Percentiles rank a stretch among this genome's conserved stretches.
Evolutionary conservation across 2,113 vertebrate genomes (phyloP).

Genomic region (Numida meleagris): DNA sequence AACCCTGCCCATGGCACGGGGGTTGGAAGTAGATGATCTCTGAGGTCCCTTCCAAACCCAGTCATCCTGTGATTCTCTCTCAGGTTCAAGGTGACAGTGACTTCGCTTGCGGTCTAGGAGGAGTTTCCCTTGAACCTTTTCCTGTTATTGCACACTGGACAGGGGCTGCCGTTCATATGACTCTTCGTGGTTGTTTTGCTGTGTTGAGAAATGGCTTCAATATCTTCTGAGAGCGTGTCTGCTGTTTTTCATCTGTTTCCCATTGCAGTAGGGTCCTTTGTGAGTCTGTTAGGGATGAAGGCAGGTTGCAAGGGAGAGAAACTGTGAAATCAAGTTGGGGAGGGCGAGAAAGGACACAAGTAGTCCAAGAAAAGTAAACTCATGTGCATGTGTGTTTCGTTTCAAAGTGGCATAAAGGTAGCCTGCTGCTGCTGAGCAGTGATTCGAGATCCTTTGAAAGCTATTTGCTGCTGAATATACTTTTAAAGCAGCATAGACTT

Average conservation of each 20-base stretch:
- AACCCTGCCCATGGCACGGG: too few relatives aligned
- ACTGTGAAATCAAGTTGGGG: background rate
- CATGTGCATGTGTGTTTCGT: background rate
- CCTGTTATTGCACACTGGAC: background rate
- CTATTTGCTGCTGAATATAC: background rate
- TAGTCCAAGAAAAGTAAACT: background rate
- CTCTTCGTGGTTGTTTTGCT: background rate
- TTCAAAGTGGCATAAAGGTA: background rate
- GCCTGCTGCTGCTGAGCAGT: background rate
- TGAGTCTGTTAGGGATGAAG: background rate
- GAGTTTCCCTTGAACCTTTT: background rate
- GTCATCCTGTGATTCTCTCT: background rate
- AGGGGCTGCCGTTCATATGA: background rate
- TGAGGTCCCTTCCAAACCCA: too few relatives aligned
- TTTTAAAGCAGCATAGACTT: background rate
- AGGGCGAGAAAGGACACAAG: rapidly evolving
- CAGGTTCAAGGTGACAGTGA: background rate
- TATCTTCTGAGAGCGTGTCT: background rate
- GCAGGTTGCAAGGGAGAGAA: background rate
- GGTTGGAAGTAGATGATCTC: too few relatives aligned
- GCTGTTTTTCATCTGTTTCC: background rate
- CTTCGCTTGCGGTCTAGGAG: background rate
- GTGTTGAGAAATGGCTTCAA: background rate
- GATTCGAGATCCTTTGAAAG: background rate
- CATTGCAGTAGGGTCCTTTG: background rate